phyloP scores from a whole-genome alignment of 2,797 vertebrate species.

The Limosa lapponica region DNA sequence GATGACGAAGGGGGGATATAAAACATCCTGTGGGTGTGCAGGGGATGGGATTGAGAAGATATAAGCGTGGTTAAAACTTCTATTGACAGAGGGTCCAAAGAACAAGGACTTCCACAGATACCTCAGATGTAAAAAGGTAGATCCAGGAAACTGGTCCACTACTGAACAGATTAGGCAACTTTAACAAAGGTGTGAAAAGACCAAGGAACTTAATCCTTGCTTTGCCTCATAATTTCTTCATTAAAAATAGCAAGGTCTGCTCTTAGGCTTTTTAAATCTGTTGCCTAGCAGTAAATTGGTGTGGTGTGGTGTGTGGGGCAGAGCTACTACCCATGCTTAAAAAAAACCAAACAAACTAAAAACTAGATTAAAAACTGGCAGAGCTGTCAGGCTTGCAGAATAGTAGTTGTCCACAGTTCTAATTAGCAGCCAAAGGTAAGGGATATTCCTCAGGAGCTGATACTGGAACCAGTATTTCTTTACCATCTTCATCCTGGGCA shows the following conservation, averaged over 20 bases:
- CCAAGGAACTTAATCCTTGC: not conserved
- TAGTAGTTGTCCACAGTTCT: not conserved
- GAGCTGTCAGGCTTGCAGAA: not conserved
- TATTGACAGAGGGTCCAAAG: not conserved
- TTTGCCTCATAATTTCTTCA: not conserved
- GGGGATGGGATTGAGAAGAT: not conserved
- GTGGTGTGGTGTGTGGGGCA: not conserved
- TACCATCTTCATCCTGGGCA: not conserved
- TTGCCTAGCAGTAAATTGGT: not conserved
- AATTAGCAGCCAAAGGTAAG: not conserved
- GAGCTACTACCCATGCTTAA: not conserved
- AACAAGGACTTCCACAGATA: not conserved
- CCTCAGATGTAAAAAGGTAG: not conserved
- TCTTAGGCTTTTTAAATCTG: not conserved
- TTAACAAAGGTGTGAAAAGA: not conserved
- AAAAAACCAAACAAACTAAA: not conserved
- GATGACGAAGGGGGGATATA: not conserved
- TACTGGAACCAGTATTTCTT: not conserved
- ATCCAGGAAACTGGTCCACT: not conserved
- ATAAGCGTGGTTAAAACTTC: not conserved
- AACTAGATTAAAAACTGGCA: not conserved
- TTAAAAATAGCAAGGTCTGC: not conserved
- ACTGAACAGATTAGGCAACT: not conserved
- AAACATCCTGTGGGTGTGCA: not conserved
- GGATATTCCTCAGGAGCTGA: not conserved